These are phyloP conservation scores for Pachydiplax longipennis DNA, from an alignment of 2,888 invertebrate genomes.

Conservation along the genomic window DNA sequence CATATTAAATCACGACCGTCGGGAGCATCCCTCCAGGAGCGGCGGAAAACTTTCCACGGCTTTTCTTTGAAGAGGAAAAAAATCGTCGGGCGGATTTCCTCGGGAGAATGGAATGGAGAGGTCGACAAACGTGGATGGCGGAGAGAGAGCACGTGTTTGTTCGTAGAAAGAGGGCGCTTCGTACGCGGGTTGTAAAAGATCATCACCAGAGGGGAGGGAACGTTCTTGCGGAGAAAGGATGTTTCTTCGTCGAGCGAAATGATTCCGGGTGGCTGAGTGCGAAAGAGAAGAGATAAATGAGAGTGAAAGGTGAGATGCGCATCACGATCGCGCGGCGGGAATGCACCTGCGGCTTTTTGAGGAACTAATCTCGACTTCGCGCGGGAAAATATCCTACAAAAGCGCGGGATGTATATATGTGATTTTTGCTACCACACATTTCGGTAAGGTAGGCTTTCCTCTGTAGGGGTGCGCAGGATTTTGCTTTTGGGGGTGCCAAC, in stretches of 20 bases:
- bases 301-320: neutral
- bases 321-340: neutral
- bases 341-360: neutral
- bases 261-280: neutral
- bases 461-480: no score
- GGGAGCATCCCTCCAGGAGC: neutral
- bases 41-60: neutral
- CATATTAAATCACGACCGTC: no score
- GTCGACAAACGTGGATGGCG: neutral
- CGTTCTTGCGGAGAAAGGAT: neutral
- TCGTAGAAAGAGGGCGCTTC: neutral
- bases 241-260: neutral
- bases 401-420: no score
- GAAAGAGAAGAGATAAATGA: neutral
- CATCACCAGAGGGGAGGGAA: neutral
- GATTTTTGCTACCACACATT: no score
- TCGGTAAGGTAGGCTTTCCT: no score
- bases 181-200: no score
- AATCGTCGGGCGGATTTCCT: neutral
- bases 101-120: neutral
- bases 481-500: no score
- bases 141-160: neutral
- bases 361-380: no score
- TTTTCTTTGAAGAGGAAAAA: no score
- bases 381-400: no score